Evolutionary conservation across 1,140 invertebrate genomes (phyloP).

Genomic region (Brachionus paranguensis): DNA sequence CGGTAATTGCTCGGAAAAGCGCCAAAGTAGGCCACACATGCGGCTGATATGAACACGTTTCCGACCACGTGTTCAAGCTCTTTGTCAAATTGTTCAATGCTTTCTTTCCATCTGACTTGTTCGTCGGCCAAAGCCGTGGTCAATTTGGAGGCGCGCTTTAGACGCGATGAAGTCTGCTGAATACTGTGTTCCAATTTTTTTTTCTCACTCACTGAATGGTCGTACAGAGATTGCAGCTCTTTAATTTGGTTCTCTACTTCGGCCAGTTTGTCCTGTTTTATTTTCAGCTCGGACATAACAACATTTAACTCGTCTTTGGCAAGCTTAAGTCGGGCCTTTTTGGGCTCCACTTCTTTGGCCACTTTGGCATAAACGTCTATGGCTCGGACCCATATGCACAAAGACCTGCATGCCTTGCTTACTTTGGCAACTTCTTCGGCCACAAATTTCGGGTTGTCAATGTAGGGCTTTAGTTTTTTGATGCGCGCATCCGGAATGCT

Average conservation of each 20-base stretch:
- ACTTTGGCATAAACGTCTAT: conserved; percentile 53
- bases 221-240: conserved; percentile 55
- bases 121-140: conserved; percentile 77
- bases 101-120: conserved; percentile 71
- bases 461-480: conserved; percentile 66
- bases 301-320: conserved; percentile 53
- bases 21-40: conserved; percentile 56
- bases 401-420: conserved; percentile 51
- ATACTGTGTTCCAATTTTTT: conserved; percentile 63
- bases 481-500: conserved; percentile 70
- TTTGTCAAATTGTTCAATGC: conserved; percentile 59
- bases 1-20: conserved; percentile 54
- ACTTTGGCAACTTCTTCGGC: conserved; percentile 58
- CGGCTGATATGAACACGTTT: conserved; percentile 56
- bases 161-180: conserved; percentile 66
- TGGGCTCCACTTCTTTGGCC: conserved; percentile 60
- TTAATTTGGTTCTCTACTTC: conserved; percentile 55
- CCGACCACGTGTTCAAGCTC: conserved; percentile 54
- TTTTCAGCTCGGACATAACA: conserved; percentile 51
- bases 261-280: conserved; percentile 54
- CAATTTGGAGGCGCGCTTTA: conserved; percentile 71
- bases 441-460: conserved; percentile 58
- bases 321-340: conserved; percentile 67
- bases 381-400: conserved; percentile 56
- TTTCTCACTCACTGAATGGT: conserved; percentile 60